These are phyloP conservation scores for Amia ocellicauda DNA, from an alignment of 2,113 vertebrate species.

Conservation along the genomic window DNA sequence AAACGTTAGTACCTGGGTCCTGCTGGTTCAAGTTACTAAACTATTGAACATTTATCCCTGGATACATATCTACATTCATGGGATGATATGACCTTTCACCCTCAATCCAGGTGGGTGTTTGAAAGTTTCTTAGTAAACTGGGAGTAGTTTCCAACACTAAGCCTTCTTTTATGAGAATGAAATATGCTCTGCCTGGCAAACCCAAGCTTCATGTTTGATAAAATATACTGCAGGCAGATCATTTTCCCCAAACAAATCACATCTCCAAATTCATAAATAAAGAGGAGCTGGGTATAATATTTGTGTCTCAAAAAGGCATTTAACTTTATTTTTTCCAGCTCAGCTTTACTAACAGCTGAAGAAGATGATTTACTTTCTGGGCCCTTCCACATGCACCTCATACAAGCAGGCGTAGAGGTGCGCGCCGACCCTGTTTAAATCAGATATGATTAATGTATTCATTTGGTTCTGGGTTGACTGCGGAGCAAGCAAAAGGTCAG, in stretches of 20 bases:
- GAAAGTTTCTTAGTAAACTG: conserved; percentile 56
- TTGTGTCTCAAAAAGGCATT: too few species aligned
- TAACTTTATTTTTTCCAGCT: neutral
- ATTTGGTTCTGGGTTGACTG: conserved; percentile 49
- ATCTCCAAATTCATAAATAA: too few species aligned
- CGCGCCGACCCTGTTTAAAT: conserved; percentile 30
- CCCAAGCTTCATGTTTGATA: conserved; percentile 45
- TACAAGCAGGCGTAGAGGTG: neutral
- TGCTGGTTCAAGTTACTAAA: conserved; percentile 27
- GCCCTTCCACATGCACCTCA: conserved; percentile 14
- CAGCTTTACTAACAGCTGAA: conserved; percentile 47
- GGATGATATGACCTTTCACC: conserved; percentile 61
- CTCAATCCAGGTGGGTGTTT: conserved; percentile 63
- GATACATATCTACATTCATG: conserved; percentile 67
- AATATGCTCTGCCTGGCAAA: conserved; percentile 57
- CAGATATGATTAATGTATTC: conserved; percentile 57
- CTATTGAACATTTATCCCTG: conserved; percentile 60
- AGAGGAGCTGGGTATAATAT: too few species aligned
- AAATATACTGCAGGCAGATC: neutral
- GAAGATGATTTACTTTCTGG: conserved; percentile 42
- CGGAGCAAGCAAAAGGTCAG: conserved; percentile 43
- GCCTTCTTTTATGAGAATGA: conserved; percentile 50
- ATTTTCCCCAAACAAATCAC: too few species aligned
- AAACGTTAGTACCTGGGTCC: too few species aligned
- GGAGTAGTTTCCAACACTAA: conserved; percentile 60